Evolutionary conservation across 2,888 invertebrate species (phyloP), one percentile per base, ranked within the genome.

Genomic region (Acrocyrtus sp.): DNA sequence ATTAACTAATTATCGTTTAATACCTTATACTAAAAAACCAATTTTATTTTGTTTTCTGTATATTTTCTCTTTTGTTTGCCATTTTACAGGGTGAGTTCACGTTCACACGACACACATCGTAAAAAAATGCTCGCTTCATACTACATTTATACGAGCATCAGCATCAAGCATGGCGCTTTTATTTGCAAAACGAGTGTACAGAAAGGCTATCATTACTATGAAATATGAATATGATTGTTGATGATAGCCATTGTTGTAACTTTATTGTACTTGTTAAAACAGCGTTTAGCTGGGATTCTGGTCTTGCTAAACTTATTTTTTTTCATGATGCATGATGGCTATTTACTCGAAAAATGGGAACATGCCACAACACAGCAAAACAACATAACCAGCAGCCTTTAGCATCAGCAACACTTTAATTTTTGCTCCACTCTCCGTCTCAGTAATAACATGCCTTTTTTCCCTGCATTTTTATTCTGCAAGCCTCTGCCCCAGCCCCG

Each of bases 301-400:
- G 2, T 17, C 15, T 2, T n/a, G n/a, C n/a, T n/a, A 41, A 41
- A n/a, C n/a, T 41, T 41, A n/a, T 17, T 15, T n/a, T n/a, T 41
- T 41, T 15, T 56, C 56, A 56, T 39, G 56, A 41, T 56, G 43
- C 43, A 34, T 22, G 56, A 51, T 56, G 39, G 43, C 41, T 56
- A 22, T 41, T 41, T 15, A 56, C 56, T 41, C 19, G 56, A 41
- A 56, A 56, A n/a, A n/a, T 56, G 56, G 41, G 56, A 41, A 56
- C 56, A 56, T 56, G 56, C 39, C 56, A 43, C 43, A 56, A 54
- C 34, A 17, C 12, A 19, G 10, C 21, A 47, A 47, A 51, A 15
- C 22, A n/a, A 10, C 19, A 39, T 39, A n/a, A 47, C 8, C 47
- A 47, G 21, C 3, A 19, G 47, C 47, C 47, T 21, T 21, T 47